Conservation (phyloP, 2,888 invertebrate genomes). For the Hanleya hanleyi region DNA sequence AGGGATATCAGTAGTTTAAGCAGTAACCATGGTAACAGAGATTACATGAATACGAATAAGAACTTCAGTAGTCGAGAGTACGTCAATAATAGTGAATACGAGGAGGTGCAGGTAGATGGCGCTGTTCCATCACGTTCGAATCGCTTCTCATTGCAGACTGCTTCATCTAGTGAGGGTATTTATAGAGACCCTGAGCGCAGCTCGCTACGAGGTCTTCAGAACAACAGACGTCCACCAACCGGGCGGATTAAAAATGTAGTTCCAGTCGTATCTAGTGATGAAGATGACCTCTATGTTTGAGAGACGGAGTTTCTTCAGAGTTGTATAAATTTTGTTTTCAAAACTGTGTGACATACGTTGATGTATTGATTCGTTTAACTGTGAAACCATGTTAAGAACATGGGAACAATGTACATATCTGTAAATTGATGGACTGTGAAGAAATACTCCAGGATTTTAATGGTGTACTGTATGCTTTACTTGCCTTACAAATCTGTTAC, state of each 20-base stretch:
- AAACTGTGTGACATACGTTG: too few relatives aligned
- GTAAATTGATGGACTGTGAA: too few relatives aligned
- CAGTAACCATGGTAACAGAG: not conserved
- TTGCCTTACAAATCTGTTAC: too few relatives aligned
- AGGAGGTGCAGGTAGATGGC: not conserved
- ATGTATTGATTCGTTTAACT: too few relatives aligned
- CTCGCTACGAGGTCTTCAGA: not conserved
- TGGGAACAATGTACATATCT: too few relatives aligned
- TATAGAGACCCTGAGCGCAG: not conserved
- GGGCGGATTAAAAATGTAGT: not conserved
- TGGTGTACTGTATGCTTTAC: too few relatives aligned
- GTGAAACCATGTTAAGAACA: too few relatives aligned
- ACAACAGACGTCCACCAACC: not conserved
- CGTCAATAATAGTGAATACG: constrained; percentile 1
- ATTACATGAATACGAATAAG: not conserved
- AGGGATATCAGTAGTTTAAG: not conserved
- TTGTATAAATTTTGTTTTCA: too few relatives aligned
- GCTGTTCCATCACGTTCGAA: not conserved
- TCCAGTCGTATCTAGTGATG: not conserved
- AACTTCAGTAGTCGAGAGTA: not conserved
- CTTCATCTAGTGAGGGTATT: not conserved
- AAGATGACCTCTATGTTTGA: constrained; percentile 1
- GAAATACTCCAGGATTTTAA: too few relatives aligned
- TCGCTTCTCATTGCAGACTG: not conserved
- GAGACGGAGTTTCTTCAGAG: too few relatives aligned